Conservation (phyloP, 2,113 vertebrate genomes). For the Gobio gobio region DNA sequence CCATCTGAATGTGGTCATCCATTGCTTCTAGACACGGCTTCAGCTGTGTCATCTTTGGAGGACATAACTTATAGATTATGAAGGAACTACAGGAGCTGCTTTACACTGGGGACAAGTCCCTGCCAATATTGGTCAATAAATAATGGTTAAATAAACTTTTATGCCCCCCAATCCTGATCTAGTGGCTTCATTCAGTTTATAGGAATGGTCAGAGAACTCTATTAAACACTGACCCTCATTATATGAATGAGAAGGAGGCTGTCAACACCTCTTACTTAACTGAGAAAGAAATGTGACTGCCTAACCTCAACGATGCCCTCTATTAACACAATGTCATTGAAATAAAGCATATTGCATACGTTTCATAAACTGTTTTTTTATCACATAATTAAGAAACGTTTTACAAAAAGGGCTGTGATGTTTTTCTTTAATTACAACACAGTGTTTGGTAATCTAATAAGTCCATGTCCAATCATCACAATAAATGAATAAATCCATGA, state of each 20-base stretch:
- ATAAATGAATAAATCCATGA: not conserved
- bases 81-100: not conserved
- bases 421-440: not conserved
- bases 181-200: not conserved
- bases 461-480: not conserved
- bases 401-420: not conserved
- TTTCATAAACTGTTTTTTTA: not conserved
- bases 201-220: constrained; percentile 9
- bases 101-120: not conserved
- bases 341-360: not conserved
- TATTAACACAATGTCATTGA: not conserved
- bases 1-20: not conserved
- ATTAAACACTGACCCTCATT: not conserved
- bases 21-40: not conserved
- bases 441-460: not conserved
- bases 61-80: constrained; percentile 1
- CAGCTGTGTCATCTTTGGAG: constrained; percentile 9
- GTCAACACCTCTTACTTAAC: constrained; percentile 45
- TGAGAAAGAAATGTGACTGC: constrained; percentile 10
- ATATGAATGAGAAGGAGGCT: not conserved
- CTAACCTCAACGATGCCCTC: not conserved
- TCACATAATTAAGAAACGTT: not conserved
- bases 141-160: not conserved
- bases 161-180: not conserved
- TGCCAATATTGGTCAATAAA: not conserved